Conservation (phyloP, 2,888 invertebrate genomes). For the Rhagophthalmus giganteus region DNA sequence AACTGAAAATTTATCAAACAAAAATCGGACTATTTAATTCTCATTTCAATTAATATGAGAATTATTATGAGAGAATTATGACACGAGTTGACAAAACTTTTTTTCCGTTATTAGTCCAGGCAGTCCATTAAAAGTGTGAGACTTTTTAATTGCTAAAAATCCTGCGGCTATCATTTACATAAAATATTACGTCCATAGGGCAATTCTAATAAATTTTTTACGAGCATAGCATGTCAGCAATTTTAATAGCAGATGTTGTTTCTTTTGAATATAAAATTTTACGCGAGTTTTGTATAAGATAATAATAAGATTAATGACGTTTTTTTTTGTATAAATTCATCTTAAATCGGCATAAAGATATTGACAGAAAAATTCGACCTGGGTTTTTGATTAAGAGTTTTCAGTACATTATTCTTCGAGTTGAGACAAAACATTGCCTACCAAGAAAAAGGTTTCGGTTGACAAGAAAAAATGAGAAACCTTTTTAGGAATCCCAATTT, state of each 20-base stretch:
- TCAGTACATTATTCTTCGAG: too few relatives aligned
- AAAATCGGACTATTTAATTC: too few relatives aligned
- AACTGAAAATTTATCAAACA: too few relatives aligned
- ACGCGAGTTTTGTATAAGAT: too few relatives aligned
- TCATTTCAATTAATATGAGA: too few relatives aligned
- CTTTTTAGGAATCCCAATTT: constrained; percentile 27
- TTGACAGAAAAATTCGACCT: too few relatives aligned
- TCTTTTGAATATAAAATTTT: background rate
- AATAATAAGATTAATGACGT: too few relatives aligned
- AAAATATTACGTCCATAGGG: constrained; percentile 8
- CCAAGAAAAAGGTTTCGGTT: constrained; percentile 4
- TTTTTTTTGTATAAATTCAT: too few relatives aligned
- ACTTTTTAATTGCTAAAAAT: constrained; percentile 11
- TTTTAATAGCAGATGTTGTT: constrained; percentile 1
- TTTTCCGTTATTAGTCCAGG: constrained; percentile 3
- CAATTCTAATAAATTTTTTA: constrained; percentile 1
- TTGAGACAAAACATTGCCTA: background rate
- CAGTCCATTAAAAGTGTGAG: constrained; percentile 8
- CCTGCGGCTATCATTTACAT: constrained; percentile 13
- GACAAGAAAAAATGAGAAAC: constrained; percentile 24
- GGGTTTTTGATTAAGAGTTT: too few relatives aligned
- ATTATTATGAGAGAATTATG: too few relatives aligned
- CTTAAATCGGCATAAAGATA: too few relatives aligned
- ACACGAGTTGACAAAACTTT: too few relatives aligned
- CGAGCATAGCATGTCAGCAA: background rate